phyloP scores from a whole-genome alignment of 2,113 vertebrate genomes.

The Helogale parvula region DNA sequence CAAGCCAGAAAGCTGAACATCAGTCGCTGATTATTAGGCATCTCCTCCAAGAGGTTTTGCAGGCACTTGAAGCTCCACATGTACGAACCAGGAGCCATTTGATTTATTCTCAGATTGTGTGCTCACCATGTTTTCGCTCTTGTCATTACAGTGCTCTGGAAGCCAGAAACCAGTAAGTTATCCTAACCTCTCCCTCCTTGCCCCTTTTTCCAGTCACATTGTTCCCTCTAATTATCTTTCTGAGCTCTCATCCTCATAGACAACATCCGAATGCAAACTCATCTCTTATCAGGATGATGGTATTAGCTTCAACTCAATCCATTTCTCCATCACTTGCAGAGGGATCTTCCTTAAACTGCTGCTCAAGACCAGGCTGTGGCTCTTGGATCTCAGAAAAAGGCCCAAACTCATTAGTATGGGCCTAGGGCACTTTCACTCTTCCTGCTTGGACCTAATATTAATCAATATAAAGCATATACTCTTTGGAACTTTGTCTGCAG shows the following conservation, averaged over 20 bases:
- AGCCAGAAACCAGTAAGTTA: not conserved
- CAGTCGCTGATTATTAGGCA: not conserved
- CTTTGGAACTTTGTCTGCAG: not conserved
- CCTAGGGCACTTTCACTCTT: not conserved
- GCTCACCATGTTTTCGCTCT: not conserved
- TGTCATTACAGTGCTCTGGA: not conserved
- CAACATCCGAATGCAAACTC: not conserved
- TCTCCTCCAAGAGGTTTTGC: not conserved
- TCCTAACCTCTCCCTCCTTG: not conserved
- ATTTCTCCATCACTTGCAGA: not conserved
- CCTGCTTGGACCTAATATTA: not conserved
- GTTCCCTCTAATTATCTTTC: not conserved
- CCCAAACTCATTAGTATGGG: not conserved
- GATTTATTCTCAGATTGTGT: not conserved
- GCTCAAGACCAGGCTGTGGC: not conserved
- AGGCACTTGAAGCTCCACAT: not conserved
- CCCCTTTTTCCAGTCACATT: not conserved
- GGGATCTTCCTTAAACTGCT: not conserved
- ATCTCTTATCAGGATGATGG: not conserved
- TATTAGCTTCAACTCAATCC: not conserved
- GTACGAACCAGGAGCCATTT: accelerated
- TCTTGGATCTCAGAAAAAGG: not conserved
- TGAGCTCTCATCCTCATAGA: not conserved
- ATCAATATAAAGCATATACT: not conserved
- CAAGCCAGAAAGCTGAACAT: not conserved